A percentile compares a stretch with the other conserved stretches of the same genome.
phyloP scores from a whole-genome alignment of 2,888 invertebrate genomes.

The Hirtodrosophila duncani region DNA sequence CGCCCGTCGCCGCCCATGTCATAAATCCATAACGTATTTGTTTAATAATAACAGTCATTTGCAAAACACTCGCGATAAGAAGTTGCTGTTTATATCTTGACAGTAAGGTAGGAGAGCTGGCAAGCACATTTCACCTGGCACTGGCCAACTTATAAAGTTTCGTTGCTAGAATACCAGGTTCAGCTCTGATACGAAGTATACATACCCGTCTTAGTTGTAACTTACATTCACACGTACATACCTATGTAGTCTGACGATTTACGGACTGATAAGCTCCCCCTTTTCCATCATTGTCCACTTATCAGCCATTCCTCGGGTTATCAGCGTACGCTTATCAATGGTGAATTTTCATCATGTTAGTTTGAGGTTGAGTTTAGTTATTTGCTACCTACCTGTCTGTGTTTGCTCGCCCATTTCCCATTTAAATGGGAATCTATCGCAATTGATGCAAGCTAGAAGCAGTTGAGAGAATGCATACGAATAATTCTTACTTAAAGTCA shows the following conservation, averaged over 20 bases:
- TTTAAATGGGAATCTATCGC: too few species aligned
- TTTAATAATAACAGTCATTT: constrained; percentile 53
- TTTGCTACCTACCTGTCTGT: constrained; percentile 2
- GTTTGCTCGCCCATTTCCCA: constrained; percentile 20
- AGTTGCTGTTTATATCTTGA: constrained; percentile 41
- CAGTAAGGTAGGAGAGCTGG: constrained; percentile 28
- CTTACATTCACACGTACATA: too few species aligned
- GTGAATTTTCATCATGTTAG: constrained; percentile 20
- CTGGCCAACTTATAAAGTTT: not conserved
- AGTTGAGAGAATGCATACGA: too few species aligned
- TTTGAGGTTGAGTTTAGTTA: too few species aligned
- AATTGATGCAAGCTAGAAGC: too few species aligned
- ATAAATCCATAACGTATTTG: constrained; percentile 45
- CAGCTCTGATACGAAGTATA: too few species aligned
- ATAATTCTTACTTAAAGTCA: too few species aligned
- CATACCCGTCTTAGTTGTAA: too few species aligned
- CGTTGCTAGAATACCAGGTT: too few species aligned
- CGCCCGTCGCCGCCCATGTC: constrained; percentile 12
- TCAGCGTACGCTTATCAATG: constrained; percentile 23
- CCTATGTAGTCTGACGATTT: too few species aligned
- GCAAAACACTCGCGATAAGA: constrained; percentile 21
- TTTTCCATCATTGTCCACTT: constrained; percentile 3
- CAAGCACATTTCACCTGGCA: not conserved
- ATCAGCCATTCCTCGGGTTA: constrained; percentile 15
- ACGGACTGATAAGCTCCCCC: constrained; percentile 14